Conservation (phyloP, 2,888 invertebrate species). For the Drosophila falleni region DNA sequence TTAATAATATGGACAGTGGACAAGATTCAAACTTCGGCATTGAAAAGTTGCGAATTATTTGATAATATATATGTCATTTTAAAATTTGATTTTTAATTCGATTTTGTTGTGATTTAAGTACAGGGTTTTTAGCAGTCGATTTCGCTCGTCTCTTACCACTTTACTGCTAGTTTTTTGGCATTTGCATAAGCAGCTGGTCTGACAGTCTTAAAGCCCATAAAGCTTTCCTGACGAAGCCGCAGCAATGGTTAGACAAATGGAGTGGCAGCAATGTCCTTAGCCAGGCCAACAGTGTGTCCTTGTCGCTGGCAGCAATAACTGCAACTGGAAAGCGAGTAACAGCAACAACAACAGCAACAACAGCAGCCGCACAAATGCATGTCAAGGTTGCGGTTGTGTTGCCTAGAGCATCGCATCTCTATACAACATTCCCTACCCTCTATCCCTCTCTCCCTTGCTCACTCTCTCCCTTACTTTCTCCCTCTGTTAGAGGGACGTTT, state of each 20-base stretch:
- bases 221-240: slow-evolving; percentile 60
- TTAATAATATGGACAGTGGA: too few relatives aligned
- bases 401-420: slow-evolving; percentile 32
- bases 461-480: not conserved
- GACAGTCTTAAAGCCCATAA: slow-evolving; percentile 22
- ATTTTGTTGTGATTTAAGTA: not conserved
- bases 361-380: slow-evolving; percentile 73
- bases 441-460: not conserved
- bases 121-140: not conserved
- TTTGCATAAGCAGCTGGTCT: slow-evolving; percentile 43
- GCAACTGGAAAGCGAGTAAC: slow-evolving; percentile 5
- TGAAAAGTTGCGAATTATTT: too few relatives aligned
- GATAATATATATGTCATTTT: too few relatives aligned
- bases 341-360: not conserved
- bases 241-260: slow-evolving; percentile 58
- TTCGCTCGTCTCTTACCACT: not conserved
- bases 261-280: slow-evolving; percentile 37
- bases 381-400: slow-evolving; percentile 73
- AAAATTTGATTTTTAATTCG: not conserved
- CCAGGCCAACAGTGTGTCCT: slow-evolving; percentile 51
- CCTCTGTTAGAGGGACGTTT: not conserved
- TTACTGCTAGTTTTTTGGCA: slow-evolving; percentile 6
- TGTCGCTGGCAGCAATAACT: slow-evolving; percentile 43
- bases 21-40: too few relatives aligned
- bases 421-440: not conserved